Evolutionary conservation across 2,113 vertebrate genomes (phyloP), one percentile per base, ranked within the genome.

Genomic region (Egretta garzetta): DNA sequence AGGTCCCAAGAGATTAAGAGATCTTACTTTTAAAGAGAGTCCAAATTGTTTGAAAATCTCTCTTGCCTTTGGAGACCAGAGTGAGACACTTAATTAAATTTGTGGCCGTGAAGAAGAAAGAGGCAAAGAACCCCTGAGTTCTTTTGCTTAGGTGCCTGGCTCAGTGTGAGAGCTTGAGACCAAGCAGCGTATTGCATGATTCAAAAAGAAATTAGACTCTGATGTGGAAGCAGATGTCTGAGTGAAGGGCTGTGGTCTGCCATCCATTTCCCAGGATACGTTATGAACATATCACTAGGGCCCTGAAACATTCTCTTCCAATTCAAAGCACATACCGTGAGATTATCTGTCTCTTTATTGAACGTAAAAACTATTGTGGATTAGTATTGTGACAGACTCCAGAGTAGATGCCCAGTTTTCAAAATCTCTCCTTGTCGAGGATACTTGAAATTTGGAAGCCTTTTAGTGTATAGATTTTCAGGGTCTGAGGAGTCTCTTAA

Each of bases 271-370:
- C 22, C n/a, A 32, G 47, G 41, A 21, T 33, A 47, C 0, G 1
- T 67, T 81, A 32, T 2, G 5, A 70, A n/a, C 0, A 0, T 81
- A 33, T 19, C 55, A 9, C 60, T 37, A 24, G 5, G 53, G 12
- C 30, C 15, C 35, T 92, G 66, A 82, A 68, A 37, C 14, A 56
- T 1, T n/a, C 43, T 59, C 17, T 59, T 68, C 32, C 28, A 17
- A 1, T 72, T 43, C 80, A 49, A 59, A 80, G 20, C 43, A 16
- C 20, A 11, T 86, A 37, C 47, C 18, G 3, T 75, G 43, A 89
- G 43, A 84, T 86, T 60, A 21, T 74, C 50, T 63, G 22, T 82
- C 28, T 68, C 76, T 26, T 26, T 58, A 4, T 11, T 33, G 53
- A 80, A 60, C 2, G 1, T 86, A n/a, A 59, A 90, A 75, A 23